Percentiles rank a stretch among this genome's conserved stretches.
Conservation (phyloP, 2,113 vertebrate genomes). For the Puntigrus tetrazona region DNA sequence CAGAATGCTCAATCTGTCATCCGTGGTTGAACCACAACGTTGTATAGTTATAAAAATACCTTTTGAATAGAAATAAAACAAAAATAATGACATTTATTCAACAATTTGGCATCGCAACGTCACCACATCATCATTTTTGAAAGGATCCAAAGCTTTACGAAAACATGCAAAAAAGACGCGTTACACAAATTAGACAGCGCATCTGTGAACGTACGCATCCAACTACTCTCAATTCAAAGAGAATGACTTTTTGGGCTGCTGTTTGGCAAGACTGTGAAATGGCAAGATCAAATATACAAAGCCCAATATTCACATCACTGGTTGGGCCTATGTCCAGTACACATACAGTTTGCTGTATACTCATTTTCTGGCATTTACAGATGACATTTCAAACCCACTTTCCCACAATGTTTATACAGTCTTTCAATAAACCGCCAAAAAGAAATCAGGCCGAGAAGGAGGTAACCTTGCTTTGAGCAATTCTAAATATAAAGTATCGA, state of each 20-base stretch:
- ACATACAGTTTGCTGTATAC: not conserved
- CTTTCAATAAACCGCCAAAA: constrained; percentile 3
- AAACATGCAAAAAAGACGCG: too few species aligned
- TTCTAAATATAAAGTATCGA: constrained; percentile 40
- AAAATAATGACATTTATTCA: too few species aligned
- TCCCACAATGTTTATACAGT: not conserved
- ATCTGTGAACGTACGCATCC: too few species aligned
- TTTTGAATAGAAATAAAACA: too few species aligned
- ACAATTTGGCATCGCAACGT: too few species aligned
- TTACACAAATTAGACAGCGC: too few species aligned
- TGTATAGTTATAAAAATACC: too few species aligned
- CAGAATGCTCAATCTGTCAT: too few species aligned
- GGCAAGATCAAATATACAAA: not conserved
- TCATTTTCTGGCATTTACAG: constrained; percentile 24
- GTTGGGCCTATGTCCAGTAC: not conserved
- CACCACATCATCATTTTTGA: too few species aligned
- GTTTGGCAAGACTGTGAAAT: not conserved
- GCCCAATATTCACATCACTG: not conserved
- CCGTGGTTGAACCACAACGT: too few species aligned
- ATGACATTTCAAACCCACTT: not conserved
- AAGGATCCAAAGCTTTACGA: too few species aligned
- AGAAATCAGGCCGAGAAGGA: constrained; percentile 13
- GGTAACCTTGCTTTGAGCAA: constrained; percentile 30
- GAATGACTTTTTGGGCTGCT: not conserved
- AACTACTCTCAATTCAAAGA: not conserved